Evolutionary conservation across 1,140 invertebrate species (phyloP), one percentile per base, ranked within the genome.

Genomic region (Papilio dardanus): DNA sequence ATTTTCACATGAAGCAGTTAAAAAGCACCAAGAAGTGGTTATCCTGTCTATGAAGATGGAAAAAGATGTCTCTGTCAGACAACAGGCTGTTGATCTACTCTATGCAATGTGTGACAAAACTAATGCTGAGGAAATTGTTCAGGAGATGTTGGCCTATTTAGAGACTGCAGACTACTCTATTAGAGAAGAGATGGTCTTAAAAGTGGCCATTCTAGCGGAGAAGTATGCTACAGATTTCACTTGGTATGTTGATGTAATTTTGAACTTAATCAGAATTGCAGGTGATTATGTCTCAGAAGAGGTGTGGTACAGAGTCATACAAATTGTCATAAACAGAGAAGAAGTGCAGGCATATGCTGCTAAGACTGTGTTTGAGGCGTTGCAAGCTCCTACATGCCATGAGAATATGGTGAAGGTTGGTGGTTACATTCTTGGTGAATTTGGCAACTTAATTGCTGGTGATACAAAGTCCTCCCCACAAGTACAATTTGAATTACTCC

Each of bases 351-450:
- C 99, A 21, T 99, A 99, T 94, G 99, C 99, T 65, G 99, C 99
- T 7, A 99, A 99, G 95, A 99, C 99, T 40, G 99, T 99, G 6
- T 99, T 99, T 95, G 99, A 99, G 93, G 98, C 99, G 78, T 93
- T 99, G 66, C 98, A 99, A 95, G 98, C 99, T 58, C 98, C 98
- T 31, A 99, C 99, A 67, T 99, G 99, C 90, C 99, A 99, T 94
- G 99, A 99, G 94, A 99, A 99, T 92, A 99, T 99, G 99, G 99
- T 99, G 0, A 99, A 99, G 96, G 99, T 99, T 62, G 99, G 99
- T 71, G 99, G 99, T 31, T 99, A 99, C 85, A 99, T 99, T 84
- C 95, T 99, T 54, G 99, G 99, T 74, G 99, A 99, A 94, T 99
- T 99, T 95, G 99, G 99, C 33, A 99, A 99, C 94, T 95, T 99